These are phyloP conservation scores for Harmothoe impar DNA, from an alignment of 2,888 invertebrate species.

Conservation along the genomic window DNA sequence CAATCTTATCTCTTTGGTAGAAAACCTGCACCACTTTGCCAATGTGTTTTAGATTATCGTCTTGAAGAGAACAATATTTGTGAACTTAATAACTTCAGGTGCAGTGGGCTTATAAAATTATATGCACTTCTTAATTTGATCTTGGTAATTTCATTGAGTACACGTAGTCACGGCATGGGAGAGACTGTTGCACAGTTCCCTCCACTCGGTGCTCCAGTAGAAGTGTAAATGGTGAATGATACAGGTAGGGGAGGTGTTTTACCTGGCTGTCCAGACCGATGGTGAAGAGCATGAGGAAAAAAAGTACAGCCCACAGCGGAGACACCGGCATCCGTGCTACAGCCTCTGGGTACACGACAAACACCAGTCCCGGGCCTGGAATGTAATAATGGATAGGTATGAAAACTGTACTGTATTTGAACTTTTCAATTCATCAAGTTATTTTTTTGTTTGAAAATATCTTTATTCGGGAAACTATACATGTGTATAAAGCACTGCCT, in stretches of 20 bases:
- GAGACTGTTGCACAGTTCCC: conserved; percentile 24
- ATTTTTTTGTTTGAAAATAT: too few species aligned
- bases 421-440: too few species aligned
- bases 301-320: conserved; percentile 68
- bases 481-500: too few species aligned
- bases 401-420: too few species aligned
- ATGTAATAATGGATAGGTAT: conserved; percentile 47
- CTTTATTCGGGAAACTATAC: too few species aligned
- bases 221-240: background rate
- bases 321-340: conserved; percentile 70
- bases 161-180: conserved; percentile 31
- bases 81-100: too few species aligned
- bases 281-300: conserved; percentile 69
- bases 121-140: too few species aligned
- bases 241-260: conserved; percentile 40
- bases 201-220: conserved; percentile 34
- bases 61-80: too few species aligned
- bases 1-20: too few species aligned
- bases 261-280: conserved; percentile 69
- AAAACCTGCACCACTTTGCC: too few species aligned
- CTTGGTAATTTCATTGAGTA: background rate
- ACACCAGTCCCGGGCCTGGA: conserved; percentile 82
- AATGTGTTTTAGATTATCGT: too few species aligned
- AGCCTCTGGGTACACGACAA: conserved; percentile 83
- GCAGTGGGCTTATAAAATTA: too few species aligned